These are phyloP conservation scores for Drusus annulatus DNA, from an alignment of 1,140 invertebrate species.

Conservation along the genomic window DNA sequence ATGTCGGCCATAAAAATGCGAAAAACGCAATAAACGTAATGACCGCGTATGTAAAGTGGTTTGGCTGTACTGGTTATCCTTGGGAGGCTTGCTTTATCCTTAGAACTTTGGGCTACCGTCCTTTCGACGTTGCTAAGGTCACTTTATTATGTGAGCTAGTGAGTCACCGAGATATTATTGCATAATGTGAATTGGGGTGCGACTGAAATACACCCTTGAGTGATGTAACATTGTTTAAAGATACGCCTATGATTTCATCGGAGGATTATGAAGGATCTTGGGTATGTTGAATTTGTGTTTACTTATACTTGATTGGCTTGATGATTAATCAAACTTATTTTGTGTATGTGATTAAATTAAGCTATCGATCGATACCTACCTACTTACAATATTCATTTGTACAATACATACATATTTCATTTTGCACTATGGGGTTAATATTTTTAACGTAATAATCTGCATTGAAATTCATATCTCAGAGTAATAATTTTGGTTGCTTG, in stretches of 20 bases:
- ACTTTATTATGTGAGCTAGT: conserved; percentile 1
- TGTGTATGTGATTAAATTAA: too few species aligned
- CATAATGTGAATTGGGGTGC: not conserved
- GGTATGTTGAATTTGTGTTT: too few species aligned
- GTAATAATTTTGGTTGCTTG: too few species aligned
- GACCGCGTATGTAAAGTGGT: conserved; percentile 31
- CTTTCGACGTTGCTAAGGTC: conserved; percentile 22
- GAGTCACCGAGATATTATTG: conserved; percentile 17
- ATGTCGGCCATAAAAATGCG: conserved; percentile 42
- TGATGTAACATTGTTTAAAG: not conserved
- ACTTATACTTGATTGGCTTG: too few species aligned
- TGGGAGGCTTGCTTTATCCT: conserved; percentile 3
- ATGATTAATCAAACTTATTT: too few species aligned
- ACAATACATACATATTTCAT: too few species aligned
- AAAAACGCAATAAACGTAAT: conserved; percentile 40
- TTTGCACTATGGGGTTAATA: too few species aligned
- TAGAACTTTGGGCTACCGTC: not conserved
- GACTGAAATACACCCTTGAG: not conserved
- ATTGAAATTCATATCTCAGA: too few species aligned
- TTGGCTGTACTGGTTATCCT: conserved; percentile 7
- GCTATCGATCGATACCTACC: too few species aligned
- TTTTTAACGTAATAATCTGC: too few species aligned
- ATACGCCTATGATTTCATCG: not conserved
- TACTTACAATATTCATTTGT: too few species aligned
- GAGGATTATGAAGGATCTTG: not conserved